Percentiles rank a stretch among this genome's conserved stretches.
phyloP scores from a whole-genome alignment of 2,797 vertebrate genomes.

The Ispidina lecontei region DNA sequence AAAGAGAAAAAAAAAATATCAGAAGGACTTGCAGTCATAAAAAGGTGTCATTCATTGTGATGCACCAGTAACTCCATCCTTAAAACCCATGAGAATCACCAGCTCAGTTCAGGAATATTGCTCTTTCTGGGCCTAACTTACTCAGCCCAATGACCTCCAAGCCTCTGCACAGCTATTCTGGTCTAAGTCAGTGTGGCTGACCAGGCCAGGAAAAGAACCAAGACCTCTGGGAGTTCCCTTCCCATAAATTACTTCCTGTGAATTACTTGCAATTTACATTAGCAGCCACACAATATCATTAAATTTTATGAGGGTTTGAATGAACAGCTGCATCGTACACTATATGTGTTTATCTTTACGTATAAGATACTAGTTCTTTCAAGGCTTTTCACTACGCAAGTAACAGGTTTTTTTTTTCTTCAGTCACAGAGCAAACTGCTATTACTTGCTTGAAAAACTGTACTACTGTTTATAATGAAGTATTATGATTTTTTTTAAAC shows the following conservation, averaged over 20 bases:
- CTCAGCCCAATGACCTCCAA: not conserved
- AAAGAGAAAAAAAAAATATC: not conserved
- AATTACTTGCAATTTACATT: constrained; percentile 71
- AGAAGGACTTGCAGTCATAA: not conserved
- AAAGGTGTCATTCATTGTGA: rapidly evolving
- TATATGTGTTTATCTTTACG: constrained; percentile 47
- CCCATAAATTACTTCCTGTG: constrained; percentile 36
- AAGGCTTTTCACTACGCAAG: not conserved
- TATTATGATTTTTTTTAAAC: not conserved
- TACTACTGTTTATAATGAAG: not conserved
- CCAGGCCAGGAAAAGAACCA: constrained; percentile 12
- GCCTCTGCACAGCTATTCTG: not conserved
- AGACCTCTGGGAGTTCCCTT: constrained; percentile 19
- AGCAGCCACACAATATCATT: constrained; percentile 41
- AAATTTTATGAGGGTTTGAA: constrained; percentile 44
- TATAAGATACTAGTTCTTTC: not conserved
- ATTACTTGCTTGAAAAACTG: not conserved
- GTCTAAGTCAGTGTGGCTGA: not conserved
- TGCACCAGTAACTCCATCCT: not conserved
- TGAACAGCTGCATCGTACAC: constrained; percentile 38
- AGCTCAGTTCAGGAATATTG: not conserved
- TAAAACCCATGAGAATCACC: not conserved
- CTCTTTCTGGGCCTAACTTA: not conserved
- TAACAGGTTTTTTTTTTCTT: not conserved
- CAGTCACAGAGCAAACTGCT: not conserved